Base-by-base conservation (phyloP, 2,888 invertebrate species). In the Deilephila porcellus region DNA sequence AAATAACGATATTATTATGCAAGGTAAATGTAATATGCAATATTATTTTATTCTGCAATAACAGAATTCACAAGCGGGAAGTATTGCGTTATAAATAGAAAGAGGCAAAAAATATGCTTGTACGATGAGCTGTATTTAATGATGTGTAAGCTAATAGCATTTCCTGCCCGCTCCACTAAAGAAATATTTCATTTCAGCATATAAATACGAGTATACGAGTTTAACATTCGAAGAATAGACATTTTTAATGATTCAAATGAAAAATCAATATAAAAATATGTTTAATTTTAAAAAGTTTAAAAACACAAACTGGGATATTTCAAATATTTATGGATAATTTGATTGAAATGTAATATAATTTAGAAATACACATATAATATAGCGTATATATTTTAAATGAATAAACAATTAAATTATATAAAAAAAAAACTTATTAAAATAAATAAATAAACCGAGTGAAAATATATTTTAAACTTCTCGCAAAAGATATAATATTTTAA, bases 31-130 rank as follows among this genome's bases (percentile, higher is more conserved):
- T 45, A 45, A 45, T 45, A 56, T 56, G 56, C 17, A n/a, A 56
- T 17, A 56, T 4, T 5, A 19, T 56, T n/a, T 56, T 56, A 56
- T 56, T 56, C 56, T 3, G 53, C 56, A n/a, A 5, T 56, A 56
- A 56, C 56, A 56, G 56, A n/a, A 56, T n/a, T 56, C n/a, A n/a
- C 56, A n/a, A 56, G 56, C 56, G 56, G n/a, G 56, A 56, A 56
- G 56, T 56, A 56, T 56, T 56, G n/a, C 56, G n/a, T n/a, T 56
- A 56, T 56, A 56, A 56, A 56, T 56, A 56, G 5, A 19, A 56
- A 25, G 25, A 25, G 19, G 56, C 56, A 56, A 56, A 56, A 56
- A 56, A 56, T 56, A 56, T n/a, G 53, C 17, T 53, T 5, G n/a
- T 19, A 7, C 56, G 56, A 56, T 56, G 56, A 56, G 56, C 56